Percentiles rank a stretch among this genome's conserved stretches.
phyloP scores from a whole-genome alignment of 1,140 invertebrate species.

The Drosophila kikkawai region DNA sequence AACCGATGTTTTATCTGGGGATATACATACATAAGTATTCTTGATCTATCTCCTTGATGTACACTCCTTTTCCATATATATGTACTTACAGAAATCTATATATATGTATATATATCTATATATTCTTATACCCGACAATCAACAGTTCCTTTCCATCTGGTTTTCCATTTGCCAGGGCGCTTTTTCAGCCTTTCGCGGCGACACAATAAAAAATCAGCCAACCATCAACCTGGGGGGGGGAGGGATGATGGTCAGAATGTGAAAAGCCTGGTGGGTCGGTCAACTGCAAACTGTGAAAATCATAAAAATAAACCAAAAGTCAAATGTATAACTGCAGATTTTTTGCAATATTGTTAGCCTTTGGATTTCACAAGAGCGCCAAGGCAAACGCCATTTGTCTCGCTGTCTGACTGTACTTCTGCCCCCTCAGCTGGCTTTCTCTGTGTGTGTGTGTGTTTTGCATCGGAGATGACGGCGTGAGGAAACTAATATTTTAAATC shows the following conservation, averaged over 20 bases:
- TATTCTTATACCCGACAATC: constrained; percentile 8
- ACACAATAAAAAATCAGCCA: constrained; percentile 42
- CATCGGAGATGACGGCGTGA: constrained; percentile 43
- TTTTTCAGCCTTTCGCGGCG: constrained; percentile 1
- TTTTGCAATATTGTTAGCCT: constrained; percentile 76
- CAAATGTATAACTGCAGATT: constrained; percentile 72
- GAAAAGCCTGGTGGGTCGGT: constrained; percentile 16
- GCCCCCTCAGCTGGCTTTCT: background rate
- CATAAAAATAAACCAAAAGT: constrained; percentile 69
- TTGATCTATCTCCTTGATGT: no score
- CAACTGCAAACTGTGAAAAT: constrained; percentile 46
- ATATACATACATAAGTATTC: no score
- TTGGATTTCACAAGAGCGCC: constrained; percentile 62
- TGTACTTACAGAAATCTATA: no score
- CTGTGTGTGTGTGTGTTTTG: constrained; percentile 9
- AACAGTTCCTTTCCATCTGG: constrained; percentile 42
- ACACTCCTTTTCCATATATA: no score
- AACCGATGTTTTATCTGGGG: no score
- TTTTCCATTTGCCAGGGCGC: background rate
- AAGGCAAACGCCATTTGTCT: constrained; percentile 63
- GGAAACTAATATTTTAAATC: background rate
- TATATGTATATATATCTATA: no score
- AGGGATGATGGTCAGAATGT: background rate
- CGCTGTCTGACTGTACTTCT: constrained; percentile 24
- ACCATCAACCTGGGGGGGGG: constrained; percentile 19